A percentile compares a stretch with the other conserved stretches of the same genome.
Evolutionary conservation across 2,113 vertebrate genomes (phyloP).

Genomic region (Prionailurus viverrinus): DNA sequence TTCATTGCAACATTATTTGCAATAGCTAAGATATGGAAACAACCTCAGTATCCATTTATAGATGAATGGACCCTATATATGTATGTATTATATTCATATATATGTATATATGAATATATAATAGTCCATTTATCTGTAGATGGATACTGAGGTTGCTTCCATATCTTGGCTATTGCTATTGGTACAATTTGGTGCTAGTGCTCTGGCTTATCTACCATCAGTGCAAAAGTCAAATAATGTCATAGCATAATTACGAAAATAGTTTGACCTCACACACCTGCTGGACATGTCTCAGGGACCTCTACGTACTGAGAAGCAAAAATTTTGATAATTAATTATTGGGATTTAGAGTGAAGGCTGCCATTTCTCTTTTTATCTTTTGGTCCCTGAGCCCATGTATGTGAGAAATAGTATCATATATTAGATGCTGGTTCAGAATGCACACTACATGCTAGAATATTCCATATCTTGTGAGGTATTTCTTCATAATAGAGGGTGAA

Average conservation of each 20-base stretch:
- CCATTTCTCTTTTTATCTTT: neutral
- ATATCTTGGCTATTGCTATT: neutral
- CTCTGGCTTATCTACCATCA: neutral
- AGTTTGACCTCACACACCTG: neutral
- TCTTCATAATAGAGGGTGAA: neutral
- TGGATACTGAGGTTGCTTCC: neutral
- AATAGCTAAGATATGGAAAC: neutral
- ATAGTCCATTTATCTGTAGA: neutral
- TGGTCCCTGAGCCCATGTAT: neutral
- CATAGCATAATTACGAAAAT: neutral
- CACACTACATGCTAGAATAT: neutral
- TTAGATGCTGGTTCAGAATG: neutral
- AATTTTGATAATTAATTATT: neutral
- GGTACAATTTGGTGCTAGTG: neutral
- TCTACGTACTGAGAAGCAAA: neutral
- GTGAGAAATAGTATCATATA: neutral
- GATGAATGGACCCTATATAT: too few relatives aligned
- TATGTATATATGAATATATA: neutral
- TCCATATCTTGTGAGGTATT: neutral
- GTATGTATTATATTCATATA: too few relatives aligned
- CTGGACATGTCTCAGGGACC: neutral
- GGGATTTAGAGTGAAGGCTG: neutral
- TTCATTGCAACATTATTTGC: neutral
- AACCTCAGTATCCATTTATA: neutral
- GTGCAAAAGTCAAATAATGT: neutral